These are phyloP conservation scores for Labrus mixtus DNA, from an alignment of 2,113 vertebrate species.

Conservation along the genomic window DNA sequence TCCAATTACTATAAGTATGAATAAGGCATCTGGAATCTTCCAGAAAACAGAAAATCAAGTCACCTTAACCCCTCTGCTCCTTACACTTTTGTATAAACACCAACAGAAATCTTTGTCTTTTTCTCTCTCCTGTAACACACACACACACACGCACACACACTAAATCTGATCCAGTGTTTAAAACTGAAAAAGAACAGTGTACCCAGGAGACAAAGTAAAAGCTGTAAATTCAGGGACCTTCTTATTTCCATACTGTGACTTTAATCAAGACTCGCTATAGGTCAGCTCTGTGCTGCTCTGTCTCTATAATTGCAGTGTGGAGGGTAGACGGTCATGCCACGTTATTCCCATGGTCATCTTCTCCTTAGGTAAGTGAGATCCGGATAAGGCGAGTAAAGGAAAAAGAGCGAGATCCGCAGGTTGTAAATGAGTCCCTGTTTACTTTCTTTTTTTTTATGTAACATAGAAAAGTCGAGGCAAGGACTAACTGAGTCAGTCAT, in stretches of 20 bases:
- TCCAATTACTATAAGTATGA: slow-evolving; percentile 6
- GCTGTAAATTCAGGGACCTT: neutral
- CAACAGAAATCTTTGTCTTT: neutral
- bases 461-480: slow-evolving; percentile 39
- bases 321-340: neutral
- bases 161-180: too few relatives aligned
- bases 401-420: slow-evolving; percentile 3
- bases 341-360: slow-evolving; percentile 27
- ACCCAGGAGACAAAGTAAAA: neutral
- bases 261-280: slow-evolving; percentile 35
- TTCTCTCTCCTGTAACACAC: neutral
- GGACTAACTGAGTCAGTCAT: neutral
- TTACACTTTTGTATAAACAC: too few relatives aligned
- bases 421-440: slow-evolving; percentile 15
- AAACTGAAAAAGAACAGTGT: too few relatives aligned
- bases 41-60: slow-evolving; percentile 8
- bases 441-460: neutral
- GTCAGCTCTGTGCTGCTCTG: slow-evolving; percentile 29
- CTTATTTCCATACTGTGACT: neutral
- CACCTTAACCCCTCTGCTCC: neutral
- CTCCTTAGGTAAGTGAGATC: slow-evolving; percentile 1
- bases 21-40: too few relatives aligned
- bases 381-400: neutral
- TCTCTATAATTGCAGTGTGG: slow-evolving; percentile 34
- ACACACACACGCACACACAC: too few relatives aligned